A percentile compares a stretch with the other conserved stretches of the same genome.
These are phyloP conservation scores for Auanema sp. DNA, from an alignment of 2,888 invertebrate genomes.

Conservation along the genomic window DNA sequence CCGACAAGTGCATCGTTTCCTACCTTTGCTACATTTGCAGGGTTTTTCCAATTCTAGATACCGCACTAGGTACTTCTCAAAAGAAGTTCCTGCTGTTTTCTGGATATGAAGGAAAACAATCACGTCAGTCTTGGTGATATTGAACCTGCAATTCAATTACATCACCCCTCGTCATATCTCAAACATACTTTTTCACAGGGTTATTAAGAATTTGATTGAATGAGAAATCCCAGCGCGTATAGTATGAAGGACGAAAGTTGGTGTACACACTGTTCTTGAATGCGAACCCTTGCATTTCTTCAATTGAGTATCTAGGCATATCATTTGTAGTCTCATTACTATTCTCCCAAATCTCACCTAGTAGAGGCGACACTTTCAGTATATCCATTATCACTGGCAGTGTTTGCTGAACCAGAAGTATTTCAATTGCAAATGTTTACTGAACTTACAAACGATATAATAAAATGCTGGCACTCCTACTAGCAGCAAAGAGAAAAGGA, in stretches of 20 bases:
- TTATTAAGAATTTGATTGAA: constrained; percentile 14
- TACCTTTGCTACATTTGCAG: constrained; percentile 77
- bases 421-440: too few relatives aligned
- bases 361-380: too few relatives aligned
- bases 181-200: constrained; percentile 7
- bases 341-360: too few relatives aligned
- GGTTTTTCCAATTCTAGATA: constrained; percentile 89
- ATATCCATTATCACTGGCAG: too few relatives aligned
- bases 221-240: constrained; percentile 15
- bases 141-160: constrained; percentile 8
- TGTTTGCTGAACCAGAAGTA: too few relatives aligned
- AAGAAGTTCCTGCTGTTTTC: constrained; percentile 95
- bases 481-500: too few relatives aligned
- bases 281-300: constrained; percentile 16
- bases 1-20: constrained; percentile 62
- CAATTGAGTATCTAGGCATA: constrained; percentile 10
- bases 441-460: too few relatives aligned
- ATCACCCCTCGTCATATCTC: not conserved
- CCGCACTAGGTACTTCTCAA: constrained; percentile 92
- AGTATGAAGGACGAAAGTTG: constrained; percentile 14
- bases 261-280: constrained; percentile 15
- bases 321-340: too few relatives aligned
- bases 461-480: too few relatives aligned
- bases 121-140: constrained; percentile 80
- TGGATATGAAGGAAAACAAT: constrained; percentile 98